Evolutionary conservation across 2,797 vertebrate species (phyloP).

Genomic region (Cyclopterus lumpus): DNA sequence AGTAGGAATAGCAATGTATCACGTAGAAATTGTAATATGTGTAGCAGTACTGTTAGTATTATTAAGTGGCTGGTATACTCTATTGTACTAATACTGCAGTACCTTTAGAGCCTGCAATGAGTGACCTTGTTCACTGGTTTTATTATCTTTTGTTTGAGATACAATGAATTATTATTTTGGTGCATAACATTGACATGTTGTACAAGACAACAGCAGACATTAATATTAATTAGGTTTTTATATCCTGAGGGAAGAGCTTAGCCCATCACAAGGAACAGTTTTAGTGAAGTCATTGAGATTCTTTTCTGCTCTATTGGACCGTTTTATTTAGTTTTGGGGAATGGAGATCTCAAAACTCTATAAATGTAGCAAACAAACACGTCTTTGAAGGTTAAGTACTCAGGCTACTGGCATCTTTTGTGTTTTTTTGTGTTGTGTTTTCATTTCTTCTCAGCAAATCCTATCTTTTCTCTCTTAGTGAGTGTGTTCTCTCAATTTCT

Average conservation of each 20-base stretch:
- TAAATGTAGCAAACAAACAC: slow-evolving; percentile 70
- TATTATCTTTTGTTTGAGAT: slow-evolving; percentile 29
- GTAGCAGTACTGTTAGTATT: not conserved
- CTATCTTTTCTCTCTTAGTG: slow-evolving; percentile 14
- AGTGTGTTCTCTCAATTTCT: not conserved
- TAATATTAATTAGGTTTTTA: slow-evolving; percentile 34
- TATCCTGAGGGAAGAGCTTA: slow-evolving; percentile 55
- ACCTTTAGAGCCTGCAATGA: not conserved
- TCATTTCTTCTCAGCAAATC: slow-evolving; percentile 30
- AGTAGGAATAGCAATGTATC: not conserved
- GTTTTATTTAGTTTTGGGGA: slow-evolving; percentile 73
- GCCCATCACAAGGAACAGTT: slow-evolving; percentile 58
- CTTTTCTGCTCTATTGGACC: slow-evolving; percentile 71
- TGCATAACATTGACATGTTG: too few species aligned
- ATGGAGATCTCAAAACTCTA: slow-evolving; percentile 59
- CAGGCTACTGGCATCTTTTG: slow-evolving; percentile 37
- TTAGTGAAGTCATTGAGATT: slow-evolving; percentile 55
- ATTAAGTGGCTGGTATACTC: not conserved
- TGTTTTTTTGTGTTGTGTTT: slow-evolving; percentile 63
- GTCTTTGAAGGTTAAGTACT: slow-evolving; percentile 57
- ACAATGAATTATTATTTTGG: not conserved
- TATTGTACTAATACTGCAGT: too few species aligned
- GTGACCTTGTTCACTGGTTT: slow-evolving; percentile 2
- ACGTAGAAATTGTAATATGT: not conserved
- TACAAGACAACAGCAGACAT: too few species aligned